A percentile compares a stretch with the other conserved stretches of the same genome.
Evolutionary conservation across 2,888 invertebrate species (phyloP).

Genomic region (Sicus ferrugineus): DNA sequence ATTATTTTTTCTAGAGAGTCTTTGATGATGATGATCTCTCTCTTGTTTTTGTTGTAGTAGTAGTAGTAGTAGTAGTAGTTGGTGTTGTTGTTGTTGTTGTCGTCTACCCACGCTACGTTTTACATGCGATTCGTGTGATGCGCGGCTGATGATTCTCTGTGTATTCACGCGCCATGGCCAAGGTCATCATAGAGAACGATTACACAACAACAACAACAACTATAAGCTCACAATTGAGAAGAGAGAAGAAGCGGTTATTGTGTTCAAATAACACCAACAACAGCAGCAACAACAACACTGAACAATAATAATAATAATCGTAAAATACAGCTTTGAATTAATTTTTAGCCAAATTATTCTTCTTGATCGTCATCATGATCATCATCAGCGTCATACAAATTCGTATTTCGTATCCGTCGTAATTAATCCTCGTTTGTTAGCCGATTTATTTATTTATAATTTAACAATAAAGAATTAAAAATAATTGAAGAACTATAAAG

Average conservation of each 20-base stretch:
- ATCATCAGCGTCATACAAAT: background rate
- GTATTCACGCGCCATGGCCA: conserved; percentile 26
- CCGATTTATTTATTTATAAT: no score
- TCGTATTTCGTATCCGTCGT: no score
- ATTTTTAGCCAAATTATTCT: conserved; percentile 22
- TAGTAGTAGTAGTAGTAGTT: background rate
- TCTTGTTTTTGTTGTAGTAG: background rate
- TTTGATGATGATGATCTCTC: background rate
- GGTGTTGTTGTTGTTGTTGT: conserved; percentile 13
- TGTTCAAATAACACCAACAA: conserved; percentile 21
- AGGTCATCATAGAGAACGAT: background rate
- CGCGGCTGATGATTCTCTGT: conserved; percentile 1
- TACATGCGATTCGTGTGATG: conserved; percentile 7
- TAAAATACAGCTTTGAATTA: conserved; percentile 1
- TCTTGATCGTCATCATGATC: background rate
- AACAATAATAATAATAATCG: background rate
- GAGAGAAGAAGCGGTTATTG: conserved; percentile 7
- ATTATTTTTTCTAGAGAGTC: background rate
- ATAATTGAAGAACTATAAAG: no score
- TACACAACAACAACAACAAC: conserved; percentile 8
- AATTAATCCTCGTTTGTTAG: no score
- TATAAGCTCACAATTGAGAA: background rate
- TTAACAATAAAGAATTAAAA: no score
- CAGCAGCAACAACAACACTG: background rate
- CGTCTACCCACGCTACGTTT: conserved; percentile 25